Base-by-base conservation (phyloP, 2,113 vertebrate genomes). In the Coregonus clupeaformis region DNA sequence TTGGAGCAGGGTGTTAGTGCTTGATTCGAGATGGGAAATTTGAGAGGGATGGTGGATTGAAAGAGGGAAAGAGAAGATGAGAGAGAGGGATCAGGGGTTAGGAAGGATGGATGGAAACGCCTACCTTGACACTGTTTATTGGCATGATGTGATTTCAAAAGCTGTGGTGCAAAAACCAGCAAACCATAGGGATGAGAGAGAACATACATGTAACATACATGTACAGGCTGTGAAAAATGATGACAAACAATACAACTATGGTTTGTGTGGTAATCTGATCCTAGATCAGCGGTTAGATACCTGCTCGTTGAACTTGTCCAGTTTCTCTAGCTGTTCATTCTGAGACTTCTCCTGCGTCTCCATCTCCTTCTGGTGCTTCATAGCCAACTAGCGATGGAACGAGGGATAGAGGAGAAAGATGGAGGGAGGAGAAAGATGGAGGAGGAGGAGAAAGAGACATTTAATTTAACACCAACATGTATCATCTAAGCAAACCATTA, bases 71-170 rank as follows among this genome's bases (percentile, higher is more conserved):
- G 82, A 70, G 7, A 14, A 24, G 13, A 68, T 42, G 3, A 42
- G 20, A 24, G 9, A 22, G 78, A 73, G 73, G 52, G 80, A 75
- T 30, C 22, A 63, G 36, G 45, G 60, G 62, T 69, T 24, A 32
- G 66, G 68, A 45, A 62, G 68, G 72, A 71, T 77, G 62, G 79
- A 86, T 90, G 85, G 68, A 81, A 82, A 86, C 89, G 91, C 97
- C 95, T 98, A 99, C 97, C 97, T 98, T 97, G 95, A 90, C 89
- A 94, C 93, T 95, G 94, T 96, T 95, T 96, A 92, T 96, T 95
- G 95, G 96, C 96, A 94, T 97, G 97, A 90, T 96, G 96, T 94
- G 97, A 96, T 98, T 98, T 98, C 97, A 98, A 97, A 97, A 97
- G 97, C 97, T 99, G 97, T 94, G 95, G 89, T 95, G 94, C 36